phyloP scores from a whole-genome alignment of 1,140 invertebrate genomes.

The Pristionchus pacificus region DNA sequence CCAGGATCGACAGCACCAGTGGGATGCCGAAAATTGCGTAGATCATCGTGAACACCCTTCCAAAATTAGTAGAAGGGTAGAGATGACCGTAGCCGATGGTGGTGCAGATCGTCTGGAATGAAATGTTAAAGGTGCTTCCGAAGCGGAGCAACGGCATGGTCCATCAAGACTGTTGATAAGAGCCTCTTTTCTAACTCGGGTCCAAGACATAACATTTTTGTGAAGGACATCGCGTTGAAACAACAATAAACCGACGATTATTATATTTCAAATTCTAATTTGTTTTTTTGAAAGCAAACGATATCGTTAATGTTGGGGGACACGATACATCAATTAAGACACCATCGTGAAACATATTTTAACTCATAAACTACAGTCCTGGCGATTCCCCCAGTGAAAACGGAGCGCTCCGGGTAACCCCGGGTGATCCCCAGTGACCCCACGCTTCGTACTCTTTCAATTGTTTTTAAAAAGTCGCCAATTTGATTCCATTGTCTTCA shows the following conservation, averaged over 20 bases:
- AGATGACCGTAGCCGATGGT: constrained; percentile 50
- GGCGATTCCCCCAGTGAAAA: too few species aligned
- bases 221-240: too few species aligned
- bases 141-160: not conserved
- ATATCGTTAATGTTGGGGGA: too few species aligned
- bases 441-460: too few species aligned
- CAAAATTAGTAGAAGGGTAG: constrained; percentile 73
- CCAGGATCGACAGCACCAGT: constrained; percentile 67
- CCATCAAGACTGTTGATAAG: not conserved
- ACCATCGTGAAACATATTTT: too few species aligned
- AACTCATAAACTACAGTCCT: too few species aligned
- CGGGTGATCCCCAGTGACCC: too few species aligned
- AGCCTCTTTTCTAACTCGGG: not conserved
- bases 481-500: not conserved
- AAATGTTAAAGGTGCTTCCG: not conserved
- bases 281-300: too few species aligned
- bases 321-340: too few species aligned
- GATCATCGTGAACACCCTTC: constrained; percentile 79
- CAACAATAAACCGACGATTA: too few species aligned
- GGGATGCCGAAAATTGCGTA: constrained; percentile 92
- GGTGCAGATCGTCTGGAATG: constrained; percentile 47
- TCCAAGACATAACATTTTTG: constrained; percentile 1
- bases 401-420: too few species aligned
- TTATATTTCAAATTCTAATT: too few species aligned
- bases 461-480: constrained; percentile 14